A percentile compares a stretch with the other conserved stretches of the same genome.
These are phyloP conservation scores for Nerophis lumbriciformis DNA, from an alignment of 2,113 vertebrate genomes.

Conservation along the genomic window DNA sequence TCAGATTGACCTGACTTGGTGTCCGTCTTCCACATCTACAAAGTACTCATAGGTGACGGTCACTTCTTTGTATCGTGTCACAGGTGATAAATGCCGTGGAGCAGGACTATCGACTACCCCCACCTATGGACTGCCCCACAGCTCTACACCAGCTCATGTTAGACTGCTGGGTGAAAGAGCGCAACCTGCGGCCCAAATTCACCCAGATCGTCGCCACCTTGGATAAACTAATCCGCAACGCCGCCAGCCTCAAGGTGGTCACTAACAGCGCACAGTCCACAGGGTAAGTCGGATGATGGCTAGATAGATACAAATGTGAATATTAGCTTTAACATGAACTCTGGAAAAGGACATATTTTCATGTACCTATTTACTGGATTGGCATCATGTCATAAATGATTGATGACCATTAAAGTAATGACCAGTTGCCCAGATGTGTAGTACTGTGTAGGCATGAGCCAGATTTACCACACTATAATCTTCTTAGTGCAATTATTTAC, in stretches of 20 bases:
- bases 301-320: not conserved
- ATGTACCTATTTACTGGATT: not conserved
- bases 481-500: constrained; percentile 28
- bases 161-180: constrained; percentile 98
- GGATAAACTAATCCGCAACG: constrained; percentile 97
- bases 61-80: constrained; percentile 23
- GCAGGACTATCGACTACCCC: constrained; percentile 95
- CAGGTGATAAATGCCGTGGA: constrained; percentile 98
- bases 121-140: constrained; percentile 98
- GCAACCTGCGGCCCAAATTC: constrained; percentile 96
- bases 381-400: not conserved
- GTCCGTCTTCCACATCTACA: too few relatives aligned
- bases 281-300: constrained; percentile 69
- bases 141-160: constrained; percentile 96
- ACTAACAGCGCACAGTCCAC: constrained; percentile 87
- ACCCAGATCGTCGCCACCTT: constrained; percentile 95
- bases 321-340: constrained; percentile 5
- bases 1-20: too few relatives aligned
- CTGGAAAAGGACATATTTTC: not conserved
- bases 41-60: constrained; percentile 6
- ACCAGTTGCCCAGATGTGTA: constrained; percentile 1
- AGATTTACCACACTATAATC: constrained; percentile 5
- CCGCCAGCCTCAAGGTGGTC: constrained; percentile 96
- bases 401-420: too few relatives aligned
- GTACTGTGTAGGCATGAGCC: constrained; percentile 11